Base-by-base conservation (phyloP, 2,888 invertebrate genomes). In the Eilema depressum region DNA sequence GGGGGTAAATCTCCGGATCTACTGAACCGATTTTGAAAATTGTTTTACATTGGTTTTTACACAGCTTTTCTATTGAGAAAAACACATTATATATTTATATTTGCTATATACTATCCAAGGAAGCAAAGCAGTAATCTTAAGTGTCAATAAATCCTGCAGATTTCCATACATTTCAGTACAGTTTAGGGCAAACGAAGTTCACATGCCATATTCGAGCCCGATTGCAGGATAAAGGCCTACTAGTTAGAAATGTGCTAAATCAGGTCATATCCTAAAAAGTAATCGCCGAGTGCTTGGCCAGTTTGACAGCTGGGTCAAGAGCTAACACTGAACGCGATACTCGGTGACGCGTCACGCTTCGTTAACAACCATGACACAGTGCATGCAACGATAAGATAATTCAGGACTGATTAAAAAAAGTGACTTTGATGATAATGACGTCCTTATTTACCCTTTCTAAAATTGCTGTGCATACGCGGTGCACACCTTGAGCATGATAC, bases 271-370 rank as follows among this genome's bases (percentile, higher is more conserved):
- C 30, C 17, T 33, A 23, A 62, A 8, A 11, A 37, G 23, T 33
- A 37, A 62, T 61, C n/a, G n/a, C 12, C 23, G 33, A 17, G 26
- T 59, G 53, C 5, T 33, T 23, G 62, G 33, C 37, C 33, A 33
- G 23, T 33, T 62, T 47, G 11, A 26, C 63, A 28, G 41, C 63
- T 28, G 63, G 63, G 63, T 47, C 63, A 64, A 53, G 28, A 63
- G 20, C 63, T 41, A n/a, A n/a, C 28, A 63, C 14, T 25, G 26
- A 59, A 23, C 3, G 11, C 62, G 25, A 23, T 3, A 26, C 14
- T 37, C n/a, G 25, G 17, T 59, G 33, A 33, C 62, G 37, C 23
- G 41, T 17, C 17, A 47, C 23, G 20, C 41, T 63, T 41, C 26
- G 17, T 47, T 47, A 63, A 47, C 63, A 63, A 26, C 26, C 41